phyloP scores from a whole-genome alignment of 1,140 invertebrate genomes.

The Drosophila kepulauana region DNA sequence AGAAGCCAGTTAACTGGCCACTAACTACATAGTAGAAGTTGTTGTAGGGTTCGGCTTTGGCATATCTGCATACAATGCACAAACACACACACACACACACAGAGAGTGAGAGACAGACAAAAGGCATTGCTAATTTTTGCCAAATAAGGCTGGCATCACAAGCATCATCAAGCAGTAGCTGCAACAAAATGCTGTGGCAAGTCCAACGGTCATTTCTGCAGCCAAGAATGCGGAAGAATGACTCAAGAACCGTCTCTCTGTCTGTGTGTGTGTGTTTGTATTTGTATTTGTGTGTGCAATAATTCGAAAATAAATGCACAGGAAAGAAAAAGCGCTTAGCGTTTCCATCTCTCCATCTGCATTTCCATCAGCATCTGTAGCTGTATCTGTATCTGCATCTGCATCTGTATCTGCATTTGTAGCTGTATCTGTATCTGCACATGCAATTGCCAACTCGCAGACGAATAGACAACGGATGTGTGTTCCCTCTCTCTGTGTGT shows the following conservation, averaged over 20 bases:
- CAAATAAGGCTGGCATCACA: conserved; percentile 57
- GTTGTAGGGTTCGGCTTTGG: conserved; percentile 6
- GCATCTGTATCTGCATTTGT: conserved; percentile 54
- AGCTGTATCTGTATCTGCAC: conserved; percentile 47
- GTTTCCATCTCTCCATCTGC: conserved; percentile 57
- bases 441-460: conserved; percentile 48
- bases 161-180: conserved; percentile 42
- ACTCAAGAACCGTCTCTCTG: conserved; percentile 62
- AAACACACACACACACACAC: too few relatives aligned
- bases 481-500: conserved; percentile 2
- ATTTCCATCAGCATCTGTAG: conserved; percentile 42
- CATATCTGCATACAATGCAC: conserved; percentile 69
- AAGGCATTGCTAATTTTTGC: conserved; percentile 70
- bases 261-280: too few relatives aligned
- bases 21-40: not conserved
- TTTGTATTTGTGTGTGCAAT: conserved; percentile 51
- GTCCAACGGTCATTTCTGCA: conserved; percentile 73
- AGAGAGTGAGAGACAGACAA: conserved; percentile 22
- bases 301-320: conserved; percentile 81
- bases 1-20: not conserved
- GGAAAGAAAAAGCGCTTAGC: conserved; percentile 68
- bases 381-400: conserved; percentile 48
- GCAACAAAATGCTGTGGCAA: conserved; percentile 10
- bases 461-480: conserved; percentile 42
- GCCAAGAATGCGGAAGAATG: conserved; percentile 80